Conservation (phyloP, 2,888 invertebrate genomes). For the Trichogramma dendrolimi region DNA sequence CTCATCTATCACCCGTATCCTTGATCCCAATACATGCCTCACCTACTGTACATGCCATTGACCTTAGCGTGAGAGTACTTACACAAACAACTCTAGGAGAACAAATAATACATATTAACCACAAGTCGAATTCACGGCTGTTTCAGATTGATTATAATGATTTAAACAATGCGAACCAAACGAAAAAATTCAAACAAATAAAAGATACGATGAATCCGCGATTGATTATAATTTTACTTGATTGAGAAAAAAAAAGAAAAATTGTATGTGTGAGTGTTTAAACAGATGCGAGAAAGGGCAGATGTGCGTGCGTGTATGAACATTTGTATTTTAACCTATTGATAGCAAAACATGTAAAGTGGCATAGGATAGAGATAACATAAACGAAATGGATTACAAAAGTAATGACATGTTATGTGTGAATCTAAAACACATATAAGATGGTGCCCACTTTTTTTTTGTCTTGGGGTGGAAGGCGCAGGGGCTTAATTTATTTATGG, state of each 20-base stretch:
- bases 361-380: constrained; percentile 47
- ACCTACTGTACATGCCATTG: constrained; percentile 54
- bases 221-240: constrained; percentile 50
- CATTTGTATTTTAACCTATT: constrained; percentile 54
- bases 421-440: constrained; percentile 20
- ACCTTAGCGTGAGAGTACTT: constrained; percentile 54
- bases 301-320: constrained; percentile 42
- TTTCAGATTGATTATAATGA: too few species aligned
- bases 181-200: constrained; percentile 7
- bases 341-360: constrained; percentile 51
- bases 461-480: constrained; percentile 31
- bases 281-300: constrained; percentile 36
- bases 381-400: constrained; percentile 32
- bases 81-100: constrained; percentile 46
- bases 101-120: constrained; percentile 47
- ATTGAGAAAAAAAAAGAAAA: constrained; percentile 36
- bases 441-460: constrained; percentile 30
- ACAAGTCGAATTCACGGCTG: constrained; percentile 32
- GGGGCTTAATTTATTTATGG: constrained; percentile 21
- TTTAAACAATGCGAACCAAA: not conserved
- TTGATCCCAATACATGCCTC: constrained; percentile 52
- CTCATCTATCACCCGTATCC: constrained; percentile 52
- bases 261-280: constrained; percentile 47
- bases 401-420: constrained; percentile 7
- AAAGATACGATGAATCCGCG: constrained; percentile 31